Conservation (phyloP, 2,888 invertebrate genomes). For the Scaptomyza cyrtandrae region DNA sequence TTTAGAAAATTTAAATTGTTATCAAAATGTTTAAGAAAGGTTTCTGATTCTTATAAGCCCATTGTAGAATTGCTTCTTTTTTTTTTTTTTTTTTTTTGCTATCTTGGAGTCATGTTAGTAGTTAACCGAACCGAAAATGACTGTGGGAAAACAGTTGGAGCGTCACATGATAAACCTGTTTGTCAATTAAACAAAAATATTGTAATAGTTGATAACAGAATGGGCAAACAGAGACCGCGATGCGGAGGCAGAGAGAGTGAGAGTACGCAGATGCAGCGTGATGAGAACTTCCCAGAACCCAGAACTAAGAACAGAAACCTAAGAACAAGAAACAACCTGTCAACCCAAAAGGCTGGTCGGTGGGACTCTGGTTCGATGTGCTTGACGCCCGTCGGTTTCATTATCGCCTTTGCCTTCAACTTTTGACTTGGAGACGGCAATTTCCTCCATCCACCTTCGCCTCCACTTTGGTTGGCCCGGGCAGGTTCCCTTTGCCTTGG, state of each 20-base stretch:
- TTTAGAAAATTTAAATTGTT: too few relatives aligned
- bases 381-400: slow-evolving; percentile 71
- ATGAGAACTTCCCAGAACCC: slow-evolving; percentile 76
- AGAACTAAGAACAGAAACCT: slow-evolving; percentile 41
- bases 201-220: slow-evolving; percentile 78
- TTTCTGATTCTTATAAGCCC: not conserved
- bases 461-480: slow-evolving; percentile 7
- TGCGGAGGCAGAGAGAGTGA: slow-evolving; percentile 22
- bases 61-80: slow-evolving; percentile 26
- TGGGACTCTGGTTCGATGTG: slow-evolving; percentile 62
- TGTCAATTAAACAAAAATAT: slow-evolving; percentile 79
- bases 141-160: slow-evolving; percentile 78
- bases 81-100: not conserved
- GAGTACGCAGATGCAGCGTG: slow-evolving; percentile 45
- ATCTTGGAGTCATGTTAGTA: slow-evolving; percentile 40
- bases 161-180: slow-evolving; percentile 80
- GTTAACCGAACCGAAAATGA: slow-evolving; percentile 63
- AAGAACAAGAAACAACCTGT: slow-evolving; percentile 61
- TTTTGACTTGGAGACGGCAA: slow-evolving; percentile 24
- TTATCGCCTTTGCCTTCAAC: slow-evolving; percentile 70
- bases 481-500: slow-evolving; percentile 23
- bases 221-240: slow-evolving; percentile 60
- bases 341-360: slow-evolving; percentile 60
- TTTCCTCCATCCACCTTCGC: slow-evolving; percentile 10
- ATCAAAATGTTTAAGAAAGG: not conserved